A percentile compares a stretch with the other conserved stretches of the same genome.
Conservation (phyloP, 2,113 vertebrate genomes). For the Lophochroa leadbeateri region DNA sequence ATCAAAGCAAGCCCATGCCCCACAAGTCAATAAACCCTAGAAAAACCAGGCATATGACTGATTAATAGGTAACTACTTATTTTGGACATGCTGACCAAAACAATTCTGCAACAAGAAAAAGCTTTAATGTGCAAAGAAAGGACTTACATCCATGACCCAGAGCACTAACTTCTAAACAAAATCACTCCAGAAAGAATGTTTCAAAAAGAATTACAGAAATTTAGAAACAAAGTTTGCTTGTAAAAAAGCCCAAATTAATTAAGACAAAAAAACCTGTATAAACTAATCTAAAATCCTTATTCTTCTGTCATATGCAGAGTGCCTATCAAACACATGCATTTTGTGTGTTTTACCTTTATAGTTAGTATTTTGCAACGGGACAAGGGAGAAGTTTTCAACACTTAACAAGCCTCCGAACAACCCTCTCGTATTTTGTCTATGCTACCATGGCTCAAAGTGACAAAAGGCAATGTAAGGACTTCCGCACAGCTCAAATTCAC, state of each 20-base stretch:
- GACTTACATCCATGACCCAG: not conserved
- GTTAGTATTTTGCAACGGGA: not conserved
- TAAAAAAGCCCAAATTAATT: not conserved
- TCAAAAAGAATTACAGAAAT: not conserved
- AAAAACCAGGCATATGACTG: conserved; percentile 5
- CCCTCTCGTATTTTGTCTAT: not conserved
- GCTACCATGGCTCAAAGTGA: not conserved
- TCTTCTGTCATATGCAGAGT: not conserved
- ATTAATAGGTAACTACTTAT: not conserved
- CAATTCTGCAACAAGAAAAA: not conserved
- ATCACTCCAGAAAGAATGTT: not conserved
- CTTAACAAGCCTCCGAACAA: not conserved
- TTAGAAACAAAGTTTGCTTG: not conserved
- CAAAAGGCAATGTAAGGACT: not conserved
- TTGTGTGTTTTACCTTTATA: not conserved
- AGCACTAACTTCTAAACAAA: not conserved
- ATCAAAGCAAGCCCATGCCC: conserved; percentile 94
- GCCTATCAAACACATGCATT: not conserved
- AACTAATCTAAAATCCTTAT: not conserved
- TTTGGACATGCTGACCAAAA: not conserved
- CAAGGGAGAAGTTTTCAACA: not conserved
- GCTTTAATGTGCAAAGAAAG: not conserved
- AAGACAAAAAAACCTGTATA: not conserved
- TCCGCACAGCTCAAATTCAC: not conserved
- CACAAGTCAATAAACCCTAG: conserved; percentile 88